Evolutionary conservation across 1,140 invertebrate genomes (phyloP).

Genomic region (Diplogasteroides magnus): DNA sequence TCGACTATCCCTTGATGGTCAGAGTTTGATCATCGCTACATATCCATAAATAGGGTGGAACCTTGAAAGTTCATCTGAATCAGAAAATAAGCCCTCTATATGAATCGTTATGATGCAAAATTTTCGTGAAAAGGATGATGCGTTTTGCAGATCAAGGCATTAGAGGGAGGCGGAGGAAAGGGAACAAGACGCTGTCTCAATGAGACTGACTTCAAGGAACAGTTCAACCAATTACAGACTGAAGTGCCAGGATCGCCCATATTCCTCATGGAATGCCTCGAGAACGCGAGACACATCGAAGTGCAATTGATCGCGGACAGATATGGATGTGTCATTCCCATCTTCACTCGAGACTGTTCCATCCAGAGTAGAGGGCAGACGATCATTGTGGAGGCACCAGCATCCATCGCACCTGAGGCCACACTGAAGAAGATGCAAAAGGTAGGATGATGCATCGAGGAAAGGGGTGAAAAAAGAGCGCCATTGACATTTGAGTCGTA

Average conservation of each 20-base stretch:
- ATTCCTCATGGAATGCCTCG: constrained; percentile 96
- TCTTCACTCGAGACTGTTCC: constrained; percentile 96
- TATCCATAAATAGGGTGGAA: too few relatives aligned
- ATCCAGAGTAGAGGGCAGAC: constrained; percentile 98
- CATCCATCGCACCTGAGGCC: constrained; percentile 79
- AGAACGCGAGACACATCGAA: constrained; percentile 91
- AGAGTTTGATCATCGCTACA: neutral
- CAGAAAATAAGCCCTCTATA: too few relatives aligned
- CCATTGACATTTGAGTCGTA: too few relatives aligned
- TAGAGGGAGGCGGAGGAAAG: constrained; percentile 97
- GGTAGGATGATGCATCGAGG: too few relatives aligned
- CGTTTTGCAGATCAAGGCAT: constrained; percentile 75
- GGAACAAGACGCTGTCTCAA: constrained; percentile 91
- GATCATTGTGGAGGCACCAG: constrained; percentile 98
- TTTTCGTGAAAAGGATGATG: too few relatives aligned
- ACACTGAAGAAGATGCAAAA: constrained; percentile 97
- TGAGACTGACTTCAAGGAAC: constrained; percentile 79
- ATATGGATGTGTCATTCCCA: constrained; percentile 94
- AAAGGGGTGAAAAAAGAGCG: too few relatives aligned
- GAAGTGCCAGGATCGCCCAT: constrained; percentile 96
- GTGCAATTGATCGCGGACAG: constrained; percentile 94
- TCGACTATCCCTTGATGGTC: constrained; percentile 92
- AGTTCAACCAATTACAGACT: constrained; percentile 75
- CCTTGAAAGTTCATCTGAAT: too few relatives aligned
- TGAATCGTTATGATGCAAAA: too few relatives aligned